Percentiles rank a stretch among this genome's conserved stretches.
Conservation (phyloP, 2,113 vertebrate species). For the Rutilus rutilus region DNA sequence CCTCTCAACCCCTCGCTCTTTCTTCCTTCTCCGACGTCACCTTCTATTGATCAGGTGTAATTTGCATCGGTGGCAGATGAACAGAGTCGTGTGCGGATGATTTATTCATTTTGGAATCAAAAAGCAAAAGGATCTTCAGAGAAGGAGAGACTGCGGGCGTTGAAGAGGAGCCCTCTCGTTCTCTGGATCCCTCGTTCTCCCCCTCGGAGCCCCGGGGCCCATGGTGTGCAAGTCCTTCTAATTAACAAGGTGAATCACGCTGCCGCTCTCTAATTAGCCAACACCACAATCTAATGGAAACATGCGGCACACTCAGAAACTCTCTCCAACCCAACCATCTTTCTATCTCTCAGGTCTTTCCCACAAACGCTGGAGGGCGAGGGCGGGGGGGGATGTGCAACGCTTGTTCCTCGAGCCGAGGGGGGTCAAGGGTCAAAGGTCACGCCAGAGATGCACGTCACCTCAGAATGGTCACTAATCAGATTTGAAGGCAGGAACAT, state of each 20-base stretch:
- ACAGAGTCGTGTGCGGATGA: constrained; percentile 96
- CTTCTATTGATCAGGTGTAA: constrained; percentile 96
- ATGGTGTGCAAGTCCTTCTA: constrained; percentile 97
- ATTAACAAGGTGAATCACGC: constrained; percentile 99
- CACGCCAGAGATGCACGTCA: neutral
- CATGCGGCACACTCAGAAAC: constrained; percentile 76
- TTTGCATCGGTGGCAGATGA: constrained; percentile 93
- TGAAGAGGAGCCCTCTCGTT: constrained; percentile 88
- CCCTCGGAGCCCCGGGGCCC: constrained; percentile 78
- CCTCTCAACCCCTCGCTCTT: constrained; percentile 27
- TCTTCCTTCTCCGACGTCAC: constrained; percentile 71
- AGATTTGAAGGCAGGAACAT: neutral
- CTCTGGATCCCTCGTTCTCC: constrained; percentile 39
- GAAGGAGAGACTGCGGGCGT: constrained; percentile 87
- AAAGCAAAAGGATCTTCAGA: constrained; percentile 90
- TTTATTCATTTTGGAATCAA: constrained; percentile 98
- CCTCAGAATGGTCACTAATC: neutral
- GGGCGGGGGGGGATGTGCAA: neutral
- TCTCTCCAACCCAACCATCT: constrained; percentile 68
- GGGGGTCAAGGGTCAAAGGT: constrained; percentile 37
- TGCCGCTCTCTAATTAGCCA: constrained; percentile 98
- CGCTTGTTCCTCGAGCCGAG: neutral
- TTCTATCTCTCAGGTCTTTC: constrained; percentile 35
- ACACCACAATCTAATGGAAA: constrained; percentile 97
- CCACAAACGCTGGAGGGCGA: constrained; percentile 26